These are phyloP conservation scores for Melitaea cinxia DNA, from an alignment of 1,140 invertebrate genomes.

Conservation along the genomic window DNA sequence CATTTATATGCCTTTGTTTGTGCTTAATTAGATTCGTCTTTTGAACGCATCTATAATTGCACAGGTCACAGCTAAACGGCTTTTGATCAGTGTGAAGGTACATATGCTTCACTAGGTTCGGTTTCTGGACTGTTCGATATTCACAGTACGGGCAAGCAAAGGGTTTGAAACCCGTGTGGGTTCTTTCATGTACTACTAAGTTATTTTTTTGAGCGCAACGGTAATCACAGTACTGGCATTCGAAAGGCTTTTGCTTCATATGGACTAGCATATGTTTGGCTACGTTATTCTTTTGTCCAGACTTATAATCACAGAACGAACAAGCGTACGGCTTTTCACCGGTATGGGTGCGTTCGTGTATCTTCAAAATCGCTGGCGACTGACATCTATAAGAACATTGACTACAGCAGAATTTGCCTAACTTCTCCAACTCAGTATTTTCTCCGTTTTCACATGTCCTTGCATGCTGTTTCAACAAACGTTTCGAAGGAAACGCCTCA, in stretches of 20 bases:
- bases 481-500: slow-evolving; percentile 63
- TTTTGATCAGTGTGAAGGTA: slow-evolving; percentile 85
- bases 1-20: slow-evolving; percentile 74
- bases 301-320: slow-evolving; percentile 87
- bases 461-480: slow-evolving; percentile 64
- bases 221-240: slow-evolving; percentile 87
- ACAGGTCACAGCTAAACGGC: slow-evolving; percentile 85
- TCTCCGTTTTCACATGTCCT: slow-evolving; percentile 60
- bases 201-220: slow-evolving; percentile 86
- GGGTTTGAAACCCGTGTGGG: slow-evolving; percentile 84
- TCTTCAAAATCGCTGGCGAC: slow-evolving; percentile 85
- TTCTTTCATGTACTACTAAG: slow-evolving; percentile 82
- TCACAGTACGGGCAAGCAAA: slow-evolving; percentile 86
- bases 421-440: slow-evolving; percentile 48
- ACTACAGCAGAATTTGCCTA: slow-evolving; percentile 71
- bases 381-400: slow-evolving; percentile 76
- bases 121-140: slow-evolving; percentile 81
- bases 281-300: slow-evolving; percentile 89
- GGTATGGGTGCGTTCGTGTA: slow-evolving; percentile 84
- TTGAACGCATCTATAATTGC: slow-evolving; percentile 80
- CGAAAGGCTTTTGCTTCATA: slow-evolving; percentile 88
- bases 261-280: slow-evolving; percentile 89
- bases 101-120: slow-evolving; percentile 84
- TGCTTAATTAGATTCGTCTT: slow-evolving; percentile 80
- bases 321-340: slow-evolving; percentile 84